phyloP scores from a whole-genome alignment of 2,113 vertebrate species.

The Myotis brandtii region DNA sequence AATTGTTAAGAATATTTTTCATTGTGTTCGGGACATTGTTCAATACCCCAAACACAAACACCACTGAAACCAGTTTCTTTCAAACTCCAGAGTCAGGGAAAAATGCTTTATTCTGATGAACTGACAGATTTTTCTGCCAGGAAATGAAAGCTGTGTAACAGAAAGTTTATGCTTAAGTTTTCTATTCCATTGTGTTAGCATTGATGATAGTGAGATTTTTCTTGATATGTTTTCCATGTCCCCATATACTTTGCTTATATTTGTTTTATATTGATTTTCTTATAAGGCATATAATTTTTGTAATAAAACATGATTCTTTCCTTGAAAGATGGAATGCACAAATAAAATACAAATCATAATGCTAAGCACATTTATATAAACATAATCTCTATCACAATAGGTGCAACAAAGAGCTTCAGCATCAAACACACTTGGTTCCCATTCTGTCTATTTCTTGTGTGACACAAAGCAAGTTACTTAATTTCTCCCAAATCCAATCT shows the following conservation, averaged over 20 bases:
- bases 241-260: background rate
- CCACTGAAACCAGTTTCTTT: background rate
- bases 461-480: background rate
- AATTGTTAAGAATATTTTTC: background rate
- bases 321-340: background rate
- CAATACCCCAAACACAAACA: constrained; percentile 28
- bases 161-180: background rate
- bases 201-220: background rate
- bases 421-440: background rate
- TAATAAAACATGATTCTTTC: background rate
- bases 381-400: background rate
- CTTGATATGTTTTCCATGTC: background rate
- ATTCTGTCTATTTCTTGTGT: background rate
- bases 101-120: background rate
- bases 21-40: background rate
- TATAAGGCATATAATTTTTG: background rate
- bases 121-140: constrained; percentile 35
- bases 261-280: constrained; percentile 25
- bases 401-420: background rate
- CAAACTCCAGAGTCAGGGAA: background rate
- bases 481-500: background rate
- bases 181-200: background rate
- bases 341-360: background rate
- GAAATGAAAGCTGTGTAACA: background rate
- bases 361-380: background rate